Evolutionary conservation across 2,113 vertebrate species (phyloP), one percentile per base, ranked within the genome.

Genomic region (Anhinga anhinga): DNA sequence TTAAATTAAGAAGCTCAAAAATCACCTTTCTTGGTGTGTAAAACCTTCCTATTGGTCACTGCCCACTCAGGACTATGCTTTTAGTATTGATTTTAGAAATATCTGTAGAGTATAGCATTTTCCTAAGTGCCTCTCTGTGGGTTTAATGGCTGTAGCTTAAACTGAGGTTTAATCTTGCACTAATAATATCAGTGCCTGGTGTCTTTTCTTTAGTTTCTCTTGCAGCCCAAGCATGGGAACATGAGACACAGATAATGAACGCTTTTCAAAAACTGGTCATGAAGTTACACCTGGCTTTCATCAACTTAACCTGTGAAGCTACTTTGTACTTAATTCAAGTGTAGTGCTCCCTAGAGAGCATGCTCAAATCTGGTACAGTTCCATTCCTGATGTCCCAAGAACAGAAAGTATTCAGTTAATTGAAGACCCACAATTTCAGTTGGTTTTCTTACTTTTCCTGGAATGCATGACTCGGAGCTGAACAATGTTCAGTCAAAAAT

Each of bases 401-500:
- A 86, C 47, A 84, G 47, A 62, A 91, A 65, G 25, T 32, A 89
- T 79, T 71, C 61, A 44, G 8, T 49, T 74, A 74, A 58, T 40
- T 67, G 52, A 78, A 27, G 47, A 92, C 7, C 15, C 30, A 55
- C 30, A 25, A 40, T 78, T 93, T 92, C 36, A 94, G 30, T 77
- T 61, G 47, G 67, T 93, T 86, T 85, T 78, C 52, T 84, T 90
- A n/a, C 40, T 92, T 77, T 72, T 84, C 40, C 72, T 82, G 73
- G 86, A 93, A 88, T 73, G 50, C 47, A 66, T 92, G 90, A 97
- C 82, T 95, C 86, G 86, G 86, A 89, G 52, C 17, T 49, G 56
- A 92, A 81, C 29, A 89, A 72, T 15, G 34, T 73, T 82, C 65
- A 42, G 44, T 78, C 52, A 86, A 63, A 91, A 93, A 7, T 0